Evolutionary conservation across 2,888 invertebrate genomes (phyloP).

Genomic region (Gastracanthus pulcherrimus): DNA sequence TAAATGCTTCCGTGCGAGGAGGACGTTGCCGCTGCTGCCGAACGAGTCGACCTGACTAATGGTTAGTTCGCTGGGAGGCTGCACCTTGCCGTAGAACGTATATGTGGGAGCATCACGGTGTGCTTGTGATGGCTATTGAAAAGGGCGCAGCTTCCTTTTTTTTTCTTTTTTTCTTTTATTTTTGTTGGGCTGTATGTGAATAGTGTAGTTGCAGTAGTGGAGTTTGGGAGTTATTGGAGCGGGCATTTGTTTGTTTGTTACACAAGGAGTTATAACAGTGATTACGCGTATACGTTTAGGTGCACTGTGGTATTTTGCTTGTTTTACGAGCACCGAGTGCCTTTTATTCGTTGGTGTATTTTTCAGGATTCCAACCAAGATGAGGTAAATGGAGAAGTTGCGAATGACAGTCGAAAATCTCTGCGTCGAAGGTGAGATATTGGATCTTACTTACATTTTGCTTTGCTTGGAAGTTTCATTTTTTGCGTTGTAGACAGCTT

Average conservation of each 20-base stretch:
- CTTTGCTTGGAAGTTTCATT: background rate
- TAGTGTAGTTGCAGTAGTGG: too few relatives aligned
- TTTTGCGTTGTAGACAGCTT: background rate
- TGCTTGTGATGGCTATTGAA: too few relatives aligned
- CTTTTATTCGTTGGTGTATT: background rate
- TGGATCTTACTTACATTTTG: background rate
- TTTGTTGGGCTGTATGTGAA: too few relatives aligned
- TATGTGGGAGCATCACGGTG: too few relatives aligned
- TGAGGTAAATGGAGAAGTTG: constrained; percentile 56
- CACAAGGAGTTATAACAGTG: too few relatives aligned
- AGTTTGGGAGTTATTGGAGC: too few relatives aligned
- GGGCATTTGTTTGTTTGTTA: too few relatives aligned
- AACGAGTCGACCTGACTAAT: constrained; percentile 9
- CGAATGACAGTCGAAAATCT: constrained; percentile 32
- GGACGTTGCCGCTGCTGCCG: background rate
- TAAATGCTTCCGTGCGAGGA: constrained; percentile 20
- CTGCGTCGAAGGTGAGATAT: constrained; percentile 43
- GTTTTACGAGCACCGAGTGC: background rate
- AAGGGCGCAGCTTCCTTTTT: background rate
- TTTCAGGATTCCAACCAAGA: constrained; percentile 47
- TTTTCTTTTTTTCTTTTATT: background rate
- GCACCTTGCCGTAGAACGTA: too few relatives aligned
- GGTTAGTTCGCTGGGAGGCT: background rate
- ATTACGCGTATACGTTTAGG: too few relatives aligned
- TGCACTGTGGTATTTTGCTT: background rate